phyloP scores from a whole-genome alignment of 2,888 invertebrate species.

The Mantis religiosa region DNA sequence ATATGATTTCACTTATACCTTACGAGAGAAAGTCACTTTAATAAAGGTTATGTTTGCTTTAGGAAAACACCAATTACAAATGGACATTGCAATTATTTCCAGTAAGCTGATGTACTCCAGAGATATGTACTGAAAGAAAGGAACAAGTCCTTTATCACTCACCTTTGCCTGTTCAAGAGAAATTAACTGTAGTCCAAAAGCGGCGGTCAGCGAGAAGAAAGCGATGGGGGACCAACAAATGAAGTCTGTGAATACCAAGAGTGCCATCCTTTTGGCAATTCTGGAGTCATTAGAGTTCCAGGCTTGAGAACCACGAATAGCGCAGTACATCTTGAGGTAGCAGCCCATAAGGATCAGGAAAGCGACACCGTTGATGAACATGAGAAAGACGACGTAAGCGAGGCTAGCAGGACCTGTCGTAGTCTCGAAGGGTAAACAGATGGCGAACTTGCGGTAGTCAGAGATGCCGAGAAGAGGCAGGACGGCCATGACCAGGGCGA shows the following conservation, averaged over 20 bases:
- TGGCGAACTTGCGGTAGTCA: constrained; percentile 93
- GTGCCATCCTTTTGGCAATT: constrained; percentile 93
- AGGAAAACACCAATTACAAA: too few species aligned
- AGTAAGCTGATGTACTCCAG: too few species aligned
- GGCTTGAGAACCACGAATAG: constrained; percentile 92
- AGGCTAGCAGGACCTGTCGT: constrained; percentile 70
- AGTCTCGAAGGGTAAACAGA: constrained; percentile 93
- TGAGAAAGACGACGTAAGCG: constrained; percentile 84
- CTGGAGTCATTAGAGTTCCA: constrained; percentile 97
- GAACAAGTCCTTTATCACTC: too few species aligned
- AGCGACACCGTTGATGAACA: constrained; percentile 88
- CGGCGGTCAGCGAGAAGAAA: constrained; percentile 89
- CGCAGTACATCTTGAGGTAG: constrained; percentile 96
- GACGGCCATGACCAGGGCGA: constrained; percentile 80
- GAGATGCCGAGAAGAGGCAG: constrained; percentile 88
- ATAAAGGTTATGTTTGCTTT: too few species aligned
- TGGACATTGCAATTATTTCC: too few species aligned
- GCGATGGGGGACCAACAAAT: constrained; percentile 98
- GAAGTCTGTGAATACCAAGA: constrained; percentile 95
- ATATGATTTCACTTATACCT: too few species aligned
- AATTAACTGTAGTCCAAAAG: constrained; percentile 85
- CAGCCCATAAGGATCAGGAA: constrained; percentile 93
- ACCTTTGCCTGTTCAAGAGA: constrained; percentile 89
- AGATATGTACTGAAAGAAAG: too few species aligned
- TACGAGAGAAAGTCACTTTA: too few species aligned